phyloP scores from a whole-genome alignment of 2,888 invertebrate genomes.

The Caenorhabditis sp. region DNA sequence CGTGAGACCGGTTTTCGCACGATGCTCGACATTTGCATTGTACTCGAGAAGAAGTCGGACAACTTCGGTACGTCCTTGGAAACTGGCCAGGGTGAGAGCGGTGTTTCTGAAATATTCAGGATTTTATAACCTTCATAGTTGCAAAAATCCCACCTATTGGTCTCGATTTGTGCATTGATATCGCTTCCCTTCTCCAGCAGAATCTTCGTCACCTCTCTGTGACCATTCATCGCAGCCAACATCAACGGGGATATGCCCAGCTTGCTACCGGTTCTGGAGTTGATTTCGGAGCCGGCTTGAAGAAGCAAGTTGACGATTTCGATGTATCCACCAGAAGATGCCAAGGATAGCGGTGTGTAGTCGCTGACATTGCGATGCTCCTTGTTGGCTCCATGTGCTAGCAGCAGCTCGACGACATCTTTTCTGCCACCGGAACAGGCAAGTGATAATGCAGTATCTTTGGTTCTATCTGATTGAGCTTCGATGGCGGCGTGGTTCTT shows the following conservation, averaged over 20 bases:
- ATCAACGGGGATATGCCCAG: slow-evolving; percentile 98
- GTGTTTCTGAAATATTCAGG: slow-evolving; percentile 87
- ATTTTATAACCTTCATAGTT: background rate
- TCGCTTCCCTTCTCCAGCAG: slow-evolving; percentile 98
- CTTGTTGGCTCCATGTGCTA: no score
- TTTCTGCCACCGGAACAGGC: no score
- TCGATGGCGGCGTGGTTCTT: no score
- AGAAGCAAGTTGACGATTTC: slow-evolving; percentile 96
- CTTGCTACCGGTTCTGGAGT: slow-evolving; percentile 87
- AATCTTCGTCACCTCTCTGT: slow-evolving; percentile 92
- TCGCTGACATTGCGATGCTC: slow-evolving; percentile 88
- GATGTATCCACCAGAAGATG: slow-evolving; percentile 96
- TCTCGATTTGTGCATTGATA: slow-evolving; percentile 98
- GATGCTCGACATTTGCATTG: slow-evolving; percentile 98
- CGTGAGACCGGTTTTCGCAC: slow-evolving; percentile 98
- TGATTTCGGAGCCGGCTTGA: slow-evolving; percentile 97
- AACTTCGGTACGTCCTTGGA: slow-evolving; percentile 92
- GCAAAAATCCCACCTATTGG: slow-evolving; percentile 88
- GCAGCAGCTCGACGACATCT: no score
- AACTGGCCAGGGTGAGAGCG: slow-evolving; percentile 92
- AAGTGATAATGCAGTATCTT: no score
- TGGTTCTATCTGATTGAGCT: no score
- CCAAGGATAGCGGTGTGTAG: slow-evolving; percentile 98
- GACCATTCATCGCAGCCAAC: slow-evolving; percentile 99
- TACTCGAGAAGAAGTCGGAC: slow-evolving; percentile 96